phyloP scores from a whole-genome alignment of 2,888 invertebrate genomes.

The Hirtodrosophila alboralis region DNA sequence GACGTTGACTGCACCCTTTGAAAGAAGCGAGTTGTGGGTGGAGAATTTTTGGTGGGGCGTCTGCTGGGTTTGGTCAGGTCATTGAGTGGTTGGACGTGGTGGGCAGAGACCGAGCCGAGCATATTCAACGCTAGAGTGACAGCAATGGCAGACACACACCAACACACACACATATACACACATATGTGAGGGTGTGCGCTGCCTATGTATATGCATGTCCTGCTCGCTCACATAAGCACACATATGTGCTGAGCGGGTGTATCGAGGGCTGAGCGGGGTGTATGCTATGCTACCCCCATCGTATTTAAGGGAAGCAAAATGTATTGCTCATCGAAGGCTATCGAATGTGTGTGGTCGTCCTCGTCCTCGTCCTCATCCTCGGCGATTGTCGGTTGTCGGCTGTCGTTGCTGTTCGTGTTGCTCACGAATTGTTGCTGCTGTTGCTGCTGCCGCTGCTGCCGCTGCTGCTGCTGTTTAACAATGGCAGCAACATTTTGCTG shows the following conservation, averaged over 20 bases:
- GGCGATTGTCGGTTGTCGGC: slow-evolving; percentile 12
- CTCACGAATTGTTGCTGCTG: slow-evolving; percentile 21
- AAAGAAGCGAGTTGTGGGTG: slow-evolving; percentile 34
- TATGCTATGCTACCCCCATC: slow-evolving; percentile 40
- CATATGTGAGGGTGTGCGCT: slow-evolving; percentile 47
- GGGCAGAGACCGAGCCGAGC: slow-evolving; percentile 46
- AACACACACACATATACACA: slow-evolving; percentile 6
- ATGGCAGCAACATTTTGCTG: slow-evolving; percentile 53
- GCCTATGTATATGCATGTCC: slow-evolving; percentile 58
- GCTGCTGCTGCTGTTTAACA: slow-evolving; percentile 49
- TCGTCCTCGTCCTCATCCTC: slow-evolving; percentile 22
- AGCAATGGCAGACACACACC: slow-evolving; percentile 57
- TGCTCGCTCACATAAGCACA: slow-evolving; percentile 37
- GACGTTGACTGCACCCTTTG: slow-evolving; percentile 68
- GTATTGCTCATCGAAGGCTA: slow-evolving; percentile 81
- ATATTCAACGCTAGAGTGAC: slow-evolving; percentile 43
- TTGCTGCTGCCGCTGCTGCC: slow-evolving; percentile 16
- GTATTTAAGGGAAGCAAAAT: slow-evolving; percentile 72
- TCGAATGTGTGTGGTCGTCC: slow-evolving; percentile 70
- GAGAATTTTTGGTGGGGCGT: slow-evolving; percentile 19
- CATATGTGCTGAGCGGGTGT: slow-evolving; percentile 3
- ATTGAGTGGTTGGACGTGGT: slow-evolving; percentile 77
- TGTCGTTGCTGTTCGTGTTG: slow-evolving; percentile 24
- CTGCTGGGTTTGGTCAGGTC: slow-evolving; percentile 58
- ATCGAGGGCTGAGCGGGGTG: slow-evolving; percentile 23